Percentiles rank a stretch among this genome's conserved stretches.
phyloP scores from a whole-genome alignment of 2,888 invertebrate species.

The Chymomyza procnemis region DNA sequence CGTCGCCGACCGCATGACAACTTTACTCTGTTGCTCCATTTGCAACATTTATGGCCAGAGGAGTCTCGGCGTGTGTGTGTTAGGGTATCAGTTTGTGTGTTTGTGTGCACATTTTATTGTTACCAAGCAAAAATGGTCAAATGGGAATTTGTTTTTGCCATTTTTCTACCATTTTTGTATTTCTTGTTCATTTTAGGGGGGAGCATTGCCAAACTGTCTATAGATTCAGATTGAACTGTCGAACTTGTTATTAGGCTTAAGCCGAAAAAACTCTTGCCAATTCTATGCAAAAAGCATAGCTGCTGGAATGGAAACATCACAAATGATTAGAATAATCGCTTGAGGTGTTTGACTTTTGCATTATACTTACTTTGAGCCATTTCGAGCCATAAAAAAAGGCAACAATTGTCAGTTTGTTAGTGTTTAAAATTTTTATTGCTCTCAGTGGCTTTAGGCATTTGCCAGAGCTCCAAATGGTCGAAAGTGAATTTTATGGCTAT shows the following conservation, averaged over 20 bases:
- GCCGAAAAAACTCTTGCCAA: constrained; percentile 26
- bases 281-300: constrained; percentile 26
- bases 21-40: constrained; percentile 61
- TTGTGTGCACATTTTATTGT: constrained; percentile 65
- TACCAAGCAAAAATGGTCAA: constrained; percentile 67
- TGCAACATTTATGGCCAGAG: constrained; percentile 61
- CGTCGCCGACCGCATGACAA: constrained; percentile 41
- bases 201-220: constrained; percentile 42
- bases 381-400: constrained; percentile 48
- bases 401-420: constrained; percentile 22
- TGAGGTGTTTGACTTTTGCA: constrained; percentile 54
- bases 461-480: neutral
- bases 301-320: constrained; percentile 39
- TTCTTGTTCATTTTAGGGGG: constrained; percentile 6
- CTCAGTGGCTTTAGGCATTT: constrained; percentile 24
- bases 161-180: constrained; percentile 1
- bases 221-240: constrained; percentile 71
- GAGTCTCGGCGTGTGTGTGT: constrained; percentile 13
- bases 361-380: constrained; percentile 21
- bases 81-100: constrained; percentile 19
- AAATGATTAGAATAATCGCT: constrained; percentile 72
- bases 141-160: constrained; percentile 64
- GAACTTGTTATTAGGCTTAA: constrained; percentile 54
- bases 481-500: constrained; percentile 25
- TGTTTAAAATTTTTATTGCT: constrained; percentile 26